phyloP scores from a whole-genome alignment of 2,113 vertebrate species.

The Prochilodus magdalenae region DNA sequence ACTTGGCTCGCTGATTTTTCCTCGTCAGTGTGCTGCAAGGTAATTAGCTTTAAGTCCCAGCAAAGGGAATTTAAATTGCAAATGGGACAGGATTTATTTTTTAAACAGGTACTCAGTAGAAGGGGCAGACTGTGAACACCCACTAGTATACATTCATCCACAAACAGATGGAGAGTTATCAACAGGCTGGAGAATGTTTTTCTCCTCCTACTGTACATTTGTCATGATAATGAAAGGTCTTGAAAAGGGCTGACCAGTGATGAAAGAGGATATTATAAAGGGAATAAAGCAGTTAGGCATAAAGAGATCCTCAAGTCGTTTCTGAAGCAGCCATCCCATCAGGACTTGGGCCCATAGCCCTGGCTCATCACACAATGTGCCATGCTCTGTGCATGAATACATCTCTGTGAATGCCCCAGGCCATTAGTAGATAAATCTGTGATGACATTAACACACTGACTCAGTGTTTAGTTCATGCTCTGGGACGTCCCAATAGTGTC shows the following conservation, averaged over 20 bases:
- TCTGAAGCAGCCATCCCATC: conserved; percentile 61
- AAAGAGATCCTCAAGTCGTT: background rate
- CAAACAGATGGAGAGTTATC: conserved; percentile 49
- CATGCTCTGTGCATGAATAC: conserved; percentile 62
- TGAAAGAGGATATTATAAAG: conserved; percentile 55
- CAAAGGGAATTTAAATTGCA: conserved; percentile 61
- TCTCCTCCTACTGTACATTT: conserved; percentile 59
- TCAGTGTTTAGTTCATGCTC: conserved; percentile 46
- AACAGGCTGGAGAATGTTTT: conserved; percentile 50
- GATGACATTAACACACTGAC: conserved; percentile 69
- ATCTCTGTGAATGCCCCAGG: conserved; percentile 60
- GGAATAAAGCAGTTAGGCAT: conserved; percentile 54
- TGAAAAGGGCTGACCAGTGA: conserved; percentile 43
- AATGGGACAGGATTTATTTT: conserved; percentile 59
- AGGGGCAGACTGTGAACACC: background rate
- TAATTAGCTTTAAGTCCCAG: conserved; percentile 64
- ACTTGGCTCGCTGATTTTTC: conserved; percentile 39
- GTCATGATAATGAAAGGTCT: conserved; percentile 50
- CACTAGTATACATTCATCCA: background rate
- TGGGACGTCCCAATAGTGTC: conserved; percentile 6
- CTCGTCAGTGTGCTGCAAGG: conserved; percentile 39
- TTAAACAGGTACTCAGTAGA: conserved; percentile 30
- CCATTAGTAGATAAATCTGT: conserved; percentile 63
- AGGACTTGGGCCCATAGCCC: conserved; percentile 59
- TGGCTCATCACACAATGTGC: conserved; percentile 67